A percentile compares a stretch with the other conserved stretches of the same genome.
Evolutionary conservation across 1,140 invertebrate species (phyloP).

Genomic region (Neodiprion virginianus): DNA sequence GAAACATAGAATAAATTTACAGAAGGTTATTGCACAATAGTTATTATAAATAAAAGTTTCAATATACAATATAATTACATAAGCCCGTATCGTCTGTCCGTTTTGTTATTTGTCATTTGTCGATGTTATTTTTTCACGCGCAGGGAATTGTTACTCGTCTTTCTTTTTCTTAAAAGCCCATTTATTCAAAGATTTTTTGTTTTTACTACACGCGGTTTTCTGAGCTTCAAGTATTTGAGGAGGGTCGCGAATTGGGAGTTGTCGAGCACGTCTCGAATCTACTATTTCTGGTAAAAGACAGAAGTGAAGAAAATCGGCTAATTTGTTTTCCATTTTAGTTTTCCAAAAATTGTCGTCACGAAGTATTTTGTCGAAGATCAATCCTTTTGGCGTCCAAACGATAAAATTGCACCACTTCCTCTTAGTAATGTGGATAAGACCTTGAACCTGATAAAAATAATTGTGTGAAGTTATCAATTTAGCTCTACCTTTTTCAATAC

Average conservation of each 20-base stretch:
- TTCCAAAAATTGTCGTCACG: conserved; percentile 19
- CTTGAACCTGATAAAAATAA: conserved; percentile 45
- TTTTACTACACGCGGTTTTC: conserved; percentile 9
- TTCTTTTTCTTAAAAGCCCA: background rate
- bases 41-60: background rate
- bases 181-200: background rate
- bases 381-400: conserved; percentile 48
- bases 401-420: conserved; percentile 53
- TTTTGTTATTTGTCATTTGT: background rate
- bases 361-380: conserved; percentile 21
- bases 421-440: conserved; percentile 45
- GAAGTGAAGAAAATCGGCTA: conserved; percentile 41
- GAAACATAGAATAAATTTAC: conserved; percentile 8
- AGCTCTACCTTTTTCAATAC: conserved; percentile 28
- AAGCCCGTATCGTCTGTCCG: background rate
- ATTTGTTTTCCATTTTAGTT: conserved; percentile 16
- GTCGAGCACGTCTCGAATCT: conserved; percentile 38
- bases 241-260: conserved; percentile 40
- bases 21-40: background rate
- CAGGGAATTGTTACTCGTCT: background rate
- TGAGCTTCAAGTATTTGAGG: conserved; percentile 29
- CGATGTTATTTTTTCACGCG: background rate
- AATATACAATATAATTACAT: background rate
- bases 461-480: conserved; percentile 33
- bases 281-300: conserved; percentile 48